phyloP scores from a whole-genome alignment of 2,113 vertebrate species.

The Pterocles burchelli region DNA sequence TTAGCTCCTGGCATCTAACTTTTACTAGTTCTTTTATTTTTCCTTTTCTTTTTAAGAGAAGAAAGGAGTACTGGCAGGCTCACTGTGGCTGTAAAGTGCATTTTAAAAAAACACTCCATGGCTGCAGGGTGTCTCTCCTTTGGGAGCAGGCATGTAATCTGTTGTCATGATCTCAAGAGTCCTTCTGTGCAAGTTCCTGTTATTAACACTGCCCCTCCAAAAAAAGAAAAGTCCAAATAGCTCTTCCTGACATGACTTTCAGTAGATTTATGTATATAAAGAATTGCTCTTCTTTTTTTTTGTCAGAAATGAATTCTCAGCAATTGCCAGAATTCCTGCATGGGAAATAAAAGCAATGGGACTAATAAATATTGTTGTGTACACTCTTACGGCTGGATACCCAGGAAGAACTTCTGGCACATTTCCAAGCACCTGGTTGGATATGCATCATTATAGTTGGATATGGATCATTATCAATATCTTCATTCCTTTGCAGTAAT shows the following conservation, averaged over 20 bases:
- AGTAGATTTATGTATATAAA: not conserved
- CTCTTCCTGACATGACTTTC: not conserved
- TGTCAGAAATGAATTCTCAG: not conserved
- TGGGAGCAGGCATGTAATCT: rapidly evolving
- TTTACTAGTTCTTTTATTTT: not conserved
- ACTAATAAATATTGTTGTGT: not conserved
- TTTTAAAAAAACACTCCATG: not conserved
- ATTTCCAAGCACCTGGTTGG: not conserved
- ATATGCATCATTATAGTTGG: not conserved
- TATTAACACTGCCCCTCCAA: not conserved
- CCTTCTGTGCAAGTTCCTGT: not conserved
- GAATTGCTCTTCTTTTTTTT: not conserved
- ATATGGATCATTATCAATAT: not conserved
- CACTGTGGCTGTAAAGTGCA: not conserved
- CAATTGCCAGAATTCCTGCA: not conserved
- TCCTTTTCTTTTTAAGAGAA: not conserved
- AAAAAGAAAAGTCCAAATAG: not conserved
- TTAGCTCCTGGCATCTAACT: not conserved
- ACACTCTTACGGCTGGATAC: not conserved
- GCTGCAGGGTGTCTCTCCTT: not conserved
- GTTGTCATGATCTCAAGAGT: not conserved
- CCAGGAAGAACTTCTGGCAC: not conserved
- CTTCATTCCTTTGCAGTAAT: not conserved
- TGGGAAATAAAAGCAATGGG: not conserved
- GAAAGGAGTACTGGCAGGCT: not conserved